Conservation (phyloP, 2,888 invertebrate genomes). For the Carpatolechia fugitivella region DNA sequence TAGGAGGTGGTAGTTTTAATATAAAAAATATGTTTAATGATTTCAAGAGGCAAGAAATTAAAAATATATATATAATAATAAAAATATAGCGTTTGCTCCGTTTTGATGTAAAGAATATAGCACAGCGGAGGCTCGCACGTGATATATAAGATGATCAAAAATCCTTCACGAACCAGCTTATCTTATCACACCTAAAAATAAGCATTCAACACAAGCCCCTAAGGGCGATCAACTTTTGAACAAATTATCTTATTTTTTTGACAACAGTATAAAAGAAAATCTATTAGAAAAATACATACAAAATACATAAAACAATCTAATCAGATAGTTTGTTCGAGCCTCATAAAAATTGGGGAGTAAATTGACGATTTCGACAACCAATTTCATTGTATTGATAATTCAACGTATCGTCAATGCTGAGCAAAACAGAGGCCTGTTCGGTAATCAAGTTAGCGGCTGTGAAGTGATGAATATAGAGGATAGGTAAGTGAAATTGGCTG, state of each 20-base stretch:
- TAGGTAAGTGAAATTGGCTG: constrained; percentile 49
- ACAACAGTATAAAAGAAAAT: constrained; percentile 31
- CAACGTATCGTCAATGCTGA: constrained; percentile 8
- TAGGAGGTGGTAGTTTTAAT: not conserved
- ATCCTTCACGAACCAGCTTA: constrained; percentile 79
- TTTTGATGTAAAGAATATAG: constrained; percentile 63
- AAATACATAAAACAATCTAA: constrained; percentile 27
- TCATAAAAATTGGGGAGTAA: constrained; percentile 32
- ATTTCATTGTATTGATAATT: constrained; percentile 52
- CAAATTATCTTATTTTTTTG: constrained; percentile 71
- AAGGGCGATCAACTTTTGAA: constrained; percentile 66
- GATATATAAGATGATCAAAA: constrained; percentile 83
- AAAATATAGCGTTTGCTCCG: constrained; percentile 70
- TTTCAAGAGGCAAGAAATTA: constrained; percentile 15
- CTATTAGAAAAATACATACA: constrained; percentile 37
- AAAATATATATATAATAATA: constrained; percentile 40
- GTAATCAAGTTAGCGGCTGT: not conserved
- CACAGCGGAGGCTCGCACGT: constrained; percentile 55
- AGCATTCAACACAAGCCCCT: constrained; percentile 67
- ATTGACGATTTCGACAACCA: constrained; percentile 63
- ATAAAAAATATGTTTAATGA: not conserved
- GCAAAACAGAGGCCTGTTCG: not conserved
- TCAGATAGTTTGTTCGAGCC: constrained; percentile 74
- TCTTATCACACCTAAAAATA: constrained; percentile 76
- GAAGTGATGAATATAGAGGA: not conserved